These are phyloP conservation scores for Nerophis ophidion DNA, from an alignment of 2,113 vertebrate genomes.

Conservation along the genomic window DNA sequence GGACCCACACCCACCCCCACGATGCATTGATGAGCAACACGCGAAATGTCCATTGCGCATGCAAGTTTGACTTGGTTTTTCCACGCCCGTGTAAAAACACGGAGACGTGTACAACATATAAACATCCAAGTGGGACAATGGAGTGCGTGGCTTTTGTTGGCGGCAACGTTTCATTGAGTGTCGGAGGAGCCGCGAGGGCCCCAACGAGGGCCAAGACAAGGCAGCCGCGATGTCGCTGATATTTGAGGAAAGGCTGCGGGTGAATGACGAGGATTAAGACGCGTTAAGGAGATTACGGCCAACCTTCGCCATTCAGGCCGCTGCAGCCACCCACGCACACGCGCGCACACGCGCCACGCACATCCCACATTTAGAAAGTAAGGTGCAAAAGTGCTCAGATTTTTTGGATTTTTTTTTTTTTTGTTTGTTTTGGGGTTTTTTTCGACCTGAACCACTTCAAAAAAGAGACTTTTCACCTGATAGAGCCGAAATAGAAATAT, in stretches of 20 bases:
- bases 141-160: conserved; percentile 68
- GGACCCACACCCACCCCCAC: conserved; percentile 14
- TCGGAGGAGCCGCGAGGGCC: conserved; percentile 71
- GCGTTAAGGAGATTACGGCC: conserved; percentile 80
- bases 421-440: too few species aligned
- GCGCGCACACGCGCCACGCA: conserved; percentile 9
- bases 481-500: too few species aligned
- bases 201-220: conserved; percentile 70
- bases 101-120: conserved; percentile 24
- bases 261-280: conserved; percentile 80
- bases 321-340: conserved; percentile 49
- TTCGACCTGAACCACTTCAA: too few species aligned
- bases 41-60: background rate
- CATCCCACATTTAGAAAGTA: conserved; percentile 19
- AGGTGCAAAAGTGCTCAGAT: background rate
- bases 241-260: conserved; percentile 79
- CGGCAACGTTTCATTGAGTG: conserved; percentile 72
- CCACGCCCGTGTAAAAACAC: conserved; percentile 45
- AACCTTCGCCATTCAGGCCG: conserved; percentile 69
- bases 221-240: conserved; percentile 79
- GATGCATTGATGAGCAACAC: conserved; percentile 21
- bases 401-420: background rate
- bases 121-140: conserved; percentile 64
- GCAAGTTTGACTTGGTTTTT: conserved; percentile 5
- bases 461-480: too few species aligned